These are phyloP conservation scores for Pangasius djambal DNA, from an alignment of 2,797 vertebrate genomes.

Conservation along the genomic window DNA sequence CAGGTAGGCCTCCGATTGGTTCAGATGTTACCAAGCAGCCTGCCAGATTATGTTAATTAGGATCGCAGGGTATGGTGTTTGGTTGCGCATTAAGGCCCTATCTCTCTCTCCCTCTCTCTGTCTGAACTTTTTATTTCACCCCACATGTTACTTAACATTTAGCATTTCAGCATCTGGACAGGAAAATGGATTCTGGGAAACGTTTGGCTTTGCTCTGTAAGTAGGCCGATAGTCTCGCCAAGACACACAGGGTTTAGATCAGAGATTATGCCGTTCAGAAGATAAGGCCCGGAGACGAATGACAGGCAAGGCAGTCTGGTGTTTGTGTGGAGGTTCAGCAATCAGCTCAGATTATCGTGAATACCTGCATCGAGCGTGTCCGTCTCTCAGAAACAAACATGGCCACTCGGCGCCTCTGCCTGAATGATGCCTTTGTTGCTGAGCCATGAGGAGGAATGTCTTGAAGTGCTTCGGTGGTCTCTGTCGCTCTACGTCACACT, in stretches of 20 bases:
- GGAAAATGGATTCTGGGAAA: slow-evolving; percentile 11
- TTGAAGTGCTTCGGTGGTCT: slow-evolving; percentile 41
- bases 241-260: slow-evolving; percentile 44
- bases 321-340: slow-evolving; percentile 40
- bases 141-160: background rate
- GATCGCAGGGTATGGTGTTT: background rate
- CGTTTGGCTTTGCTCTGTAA: slow-evolving; percentile 1
- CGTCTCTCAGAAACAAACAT: slow-evolving; percentile 58
- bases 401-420: slow-evolving; percentile 20
- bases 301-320: background rate
- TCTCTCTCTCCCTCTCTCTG: background rate
- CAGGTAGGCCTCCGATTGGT: slow-evolving; percentile 68
- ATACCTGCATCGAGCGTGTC: slow-evolving; percentile 58
- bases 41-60: slow-evolving; percentile 21
- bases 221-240: slow-evolving; percentile 63
- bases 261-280: slow-evolving; percentile 54
- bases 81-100: background rate
- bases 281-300: slow-evolving; percentile 48
- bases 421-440: slow-evolving; percentile 68
- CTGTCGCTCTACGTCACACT: background rate
- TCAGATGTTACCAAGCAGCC: slow-evolving; percentile 30
- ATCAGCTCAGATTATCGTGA: slow-evolving; percentile 59
- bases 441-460: slow-evolving; percentile 56
- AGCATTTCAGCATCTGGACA: slow-evolving; percentile 10
- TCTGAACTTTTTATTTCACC: background rate